Evolutionary conservation across 92 coral and sea anemone genomes (phyloP).

Genomic region (Parazoanthus darwini): DNA sequence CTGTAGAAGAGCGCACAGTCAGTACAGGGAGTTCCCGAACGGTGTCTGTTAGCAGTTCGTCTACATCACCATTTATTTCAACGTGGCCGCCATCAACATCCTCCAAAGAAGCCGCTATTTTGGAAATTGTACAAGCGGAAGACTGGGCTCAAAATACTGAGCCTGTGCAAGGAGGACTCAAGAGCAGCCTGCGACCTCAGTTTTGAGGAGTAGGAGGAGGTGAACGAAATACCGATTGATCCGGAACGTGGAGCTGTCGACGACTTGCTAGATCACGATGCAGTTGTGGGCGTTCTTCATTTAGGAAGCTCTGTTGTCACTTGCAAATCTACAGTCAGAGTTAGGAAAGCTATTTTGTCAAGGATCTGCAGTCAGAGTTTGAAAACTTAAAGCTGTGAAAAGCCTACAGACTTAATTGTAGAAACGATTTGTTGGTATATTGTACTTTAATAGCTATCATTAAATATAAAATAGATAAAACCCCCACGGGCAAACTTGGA

Average conservation of each 20-base stretch:
- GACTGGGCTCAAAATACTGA: too few relatives aligned
- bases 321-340: not conserved
- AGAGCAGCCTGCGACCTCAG: constrained; percentile 5
- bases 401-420: not conserved
- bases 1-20: too few relatives aligned
- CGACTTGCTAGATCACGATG: constrained; percentile 33
- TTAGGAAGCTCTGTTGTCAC: not conserved
- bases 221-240: not conserved
- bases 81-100: too few relatives aligned
- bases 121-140: too few relatives aligned
- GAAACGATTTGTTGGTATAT: not conserved
- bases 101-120: too few relatives aligned
- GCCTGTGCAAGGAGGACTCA: not conserved
- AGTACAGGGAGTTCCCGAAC: too few relatives aligned
- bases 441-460: not conserved
- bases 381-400: too few relatives aligned
- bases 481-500: not conserved
- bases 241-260: not conserved
- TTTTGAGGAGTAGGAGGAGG: not conserved
- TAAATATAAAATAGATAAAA: not conserved
- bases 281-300: constrained; percentile 26
- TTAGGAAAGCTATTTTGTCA: not conserved
- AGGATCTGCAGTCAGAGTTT: too few relatives aligned
- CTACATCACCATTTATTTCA: too few relatives aligned
- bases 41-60: too few relatives aligned